These are phyloP conservation scores for Champsocephalus esox DNA, from an alignment of 2,797 vertebrate genomes.

Conservation along the genomic window DNA sequence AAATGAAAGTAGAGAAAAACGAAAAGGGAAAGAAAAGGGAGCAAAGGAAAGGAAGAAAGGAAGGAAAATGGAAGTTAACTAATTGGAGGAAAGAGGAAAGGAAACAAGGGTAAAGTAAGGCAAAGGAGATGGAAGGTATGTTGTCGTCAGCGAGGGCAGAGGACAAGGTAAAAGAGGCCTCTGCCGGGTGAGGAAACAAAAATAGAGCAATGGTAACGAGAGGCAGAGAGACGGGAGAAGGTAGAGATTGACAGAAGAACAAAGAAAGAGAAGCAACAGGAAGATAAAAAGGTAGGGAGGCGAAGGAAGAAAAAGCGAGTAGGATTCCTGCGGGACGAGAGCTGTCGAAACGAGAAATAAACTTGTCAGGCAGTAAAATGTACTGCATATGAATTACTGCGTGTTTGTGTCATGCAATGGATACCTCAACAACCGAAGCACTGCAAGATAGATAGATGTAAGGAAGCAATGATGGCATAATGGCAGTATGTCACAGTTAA, in stretches of 20 bases:
- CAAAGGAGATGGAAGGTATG: background rate
- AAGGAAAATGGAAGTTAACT: background rate
- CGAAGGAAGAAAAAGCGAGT: background rate
- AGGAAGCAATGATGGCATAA: slow-evolving; percentile 7
- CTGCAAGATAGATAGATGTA: background rate
- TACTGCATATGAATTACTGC: background rate
- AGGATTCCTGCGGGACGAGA: slow-evolving; percentile 6
- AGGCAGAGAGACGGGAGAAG: background rate
- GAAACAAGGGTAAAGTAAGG: background rate
- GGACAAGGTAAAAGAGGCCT: slow-evolving; percentile 25
- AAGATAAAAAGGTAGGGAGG: background rate
- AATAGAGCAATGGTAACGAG: background rate
- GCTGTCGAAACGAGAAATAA: slow-evolving; percentile 25
- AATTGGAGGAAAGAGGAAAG: background rate
- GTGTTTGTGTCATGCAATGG: background rate
- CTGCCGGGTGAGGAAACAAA: background rate
- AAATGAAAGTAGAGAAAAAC: no score
- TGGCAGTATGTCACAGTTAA: slow-evolving; percentile 30
- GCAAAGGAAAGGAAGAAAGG: background rate
- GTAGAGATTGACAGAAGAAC: background rate
- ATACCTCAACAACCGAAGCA: background rate
- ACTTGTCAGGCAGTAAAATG: slow-evolving; percentile 6
- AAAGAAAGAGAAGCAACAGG: background rate
- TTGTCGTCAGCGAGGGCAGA: background rate
- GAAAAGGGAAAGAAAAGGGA: background rate